Evolutionary conservation across 2,113 vertebrate species (phyloP).

Genomic region (Thunnus thynnus): DNA sequence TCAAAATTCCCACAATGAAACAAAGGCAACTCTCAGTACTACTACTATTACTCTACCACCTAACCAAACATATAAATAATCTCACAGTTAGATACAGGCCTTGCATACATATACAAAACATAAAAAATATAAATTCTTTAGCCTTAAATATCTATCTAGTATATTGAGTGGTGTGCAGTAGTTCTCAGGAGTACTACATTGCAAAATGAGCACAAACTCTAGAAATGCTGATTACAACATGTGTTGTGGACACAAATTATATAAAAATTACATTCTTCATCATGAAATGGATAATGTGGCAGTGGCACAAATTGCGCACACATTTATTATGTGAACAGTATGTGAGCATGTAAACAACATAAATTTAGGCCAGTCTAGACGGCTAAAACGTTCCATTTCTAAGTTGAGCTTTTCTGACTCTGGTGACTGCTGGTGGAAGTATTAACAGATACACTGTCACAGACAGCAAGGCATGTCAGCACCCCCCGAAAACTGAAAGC

Average conservation of each 20-base stretch:
- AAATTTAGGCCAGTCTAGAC: neutral
- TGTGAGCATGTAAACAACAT: no score
- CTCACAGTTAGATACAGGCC: neutral
- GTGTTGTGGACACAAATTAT: neutral
- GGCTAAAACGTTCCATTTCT: neutral
- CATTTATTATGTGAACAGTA: neutral
- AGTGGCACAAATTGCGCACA: neutral
- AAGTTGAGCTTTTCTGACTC: neutral
- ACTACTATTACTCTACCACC: neutral
- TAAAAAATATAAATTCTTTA: neutral
- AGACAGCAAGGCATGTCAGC: no score
- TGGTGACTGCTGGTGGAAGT: no score
- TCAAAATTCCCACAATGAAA: neutral
- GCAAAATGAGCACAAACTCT: neutral
- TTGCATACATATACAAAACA: neutral
- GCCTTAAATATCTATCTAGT: conserved; percentile 8
- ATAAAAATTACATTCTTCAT: neutral
- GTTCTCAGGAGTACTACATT: neutral
- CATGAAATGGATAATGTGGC: neutral
- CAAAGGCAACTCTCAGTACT: neutral
- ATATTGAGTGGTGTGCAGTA: neutral
- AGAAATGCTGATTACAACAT: neutral
- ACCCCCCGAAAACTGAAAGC: neutral
- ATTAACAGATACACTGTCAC: no score
- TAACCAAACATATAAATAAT: conserved; percentile 15